Evolutionary conservation across 2,888 invertebrate genomes (phyloP).

Genomic region (Epicampocera succincta): DNA sequence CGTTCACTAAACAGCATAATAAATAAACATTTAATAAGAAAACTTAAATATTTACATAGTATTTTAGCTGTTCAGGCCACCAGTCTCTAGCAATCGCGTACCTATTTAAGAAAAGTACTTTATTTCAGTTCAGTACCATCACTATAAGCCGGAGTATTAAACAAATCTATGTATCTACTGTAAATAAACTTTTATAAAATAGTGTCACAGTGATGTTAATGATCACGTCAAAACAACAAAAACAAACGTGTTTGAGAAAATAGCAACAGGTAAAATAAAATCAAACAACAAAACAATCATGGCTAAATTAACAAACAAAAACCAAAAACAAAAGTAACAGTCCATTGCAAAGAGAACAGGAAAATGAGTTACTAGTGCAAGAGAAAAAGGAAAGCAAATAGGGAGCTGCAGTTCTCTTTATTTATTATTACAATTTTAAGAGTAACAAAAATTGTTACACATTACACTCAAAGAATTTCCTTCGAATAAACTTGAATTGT

Average conservation of each 20-base stretch:
- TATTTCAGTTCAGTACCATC: neutral
- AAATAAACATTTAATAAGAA: too few relatives aligned
- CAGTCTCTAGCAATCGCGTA: too few relatives aligned
- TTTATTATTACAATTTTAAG: too few relatives aligned
- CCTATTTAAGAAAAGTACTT: too few relatives aligned
- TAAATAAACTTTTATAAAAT: neutral
- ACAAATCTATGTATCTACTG: neutral
- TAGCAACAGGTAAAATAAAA: conserved; percentile 29
- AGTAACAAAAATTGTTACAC: too few relatives aligned
- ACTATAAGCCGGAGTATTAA: neutral
- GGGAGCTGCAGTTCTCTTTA: too few relatives aligned
- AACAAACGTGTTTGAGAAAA: conserved; percentile 5
- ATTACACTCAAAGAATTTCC: too few relatives aligned
- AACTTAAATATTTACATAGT: too few relatives aligned
- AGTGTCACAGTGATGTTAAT: conserved; percentile 15
- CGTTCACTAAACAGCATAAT: too few relatives aligned
- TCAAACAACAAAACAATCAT: neutral
- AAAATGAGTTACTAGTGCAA: neutral
- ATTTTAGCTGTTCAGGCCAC: too few relatives aligned
- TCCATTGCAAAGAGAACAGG: neutral
- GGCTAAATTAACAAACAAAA: conserved; percentile 28
- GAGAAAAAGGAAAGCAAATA: too few relatives aligned
- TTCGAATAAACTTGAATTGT: too few relatives aligned
- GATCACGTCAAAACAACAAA: conserved; percentile 25
- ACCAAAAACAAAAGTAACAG: neutral